A percentile compares a stretch with the other conserved stretches of the same genome.
Conservation (phyloP, 2,113 vertebrate genomes). For the Myotis davidii region DNA sequence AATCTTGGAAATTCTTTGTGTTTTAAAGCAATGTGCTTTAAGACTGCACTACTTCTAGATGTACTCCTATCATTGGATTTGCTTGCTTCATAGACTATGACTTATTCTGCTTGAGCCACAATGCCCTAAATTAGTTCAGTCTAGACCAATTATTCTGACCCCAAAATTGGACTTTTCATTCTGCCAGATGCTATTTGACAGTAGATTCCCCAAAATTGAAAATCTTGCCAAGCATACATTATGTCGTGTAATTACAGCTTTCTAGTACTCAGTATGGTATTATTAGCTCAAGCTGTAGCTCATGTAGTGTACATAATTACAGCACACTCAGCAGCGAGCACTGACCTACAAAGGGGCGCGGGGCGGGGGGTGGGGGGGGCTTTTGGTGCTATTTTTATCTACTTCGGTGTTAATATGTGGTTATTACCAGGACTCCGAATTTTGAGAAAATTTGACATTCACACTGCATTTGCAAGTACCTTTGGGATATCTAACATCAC, state of each 20-base stretch:
- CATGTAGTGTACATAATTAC: slow-evolving; percentile 83
- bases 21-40: slow-evolving; percentile 32
- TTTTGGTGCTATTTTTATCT: slow-evolving; percentile 77
- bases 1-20: slow-evolving; percentile 14
- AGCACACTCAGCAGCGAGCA: slow-evolving; percentile 71
- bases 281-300: slow-evolving; percentile 84
- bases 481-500: slow-evolving; percentile 2
- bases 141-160: slow-evolving; percentile 57
- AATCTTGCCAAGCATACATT: slow-evolving; percentile 78
- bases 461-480: slow-evolving; percentile 35
- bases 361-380: background rate
- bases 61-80: background rate
- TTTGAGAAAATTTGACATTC: slow-evolving; percentile 70
- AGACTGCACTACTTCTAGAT: background rate
- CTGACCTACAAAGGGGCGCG: slow-evolving; percentile 79
- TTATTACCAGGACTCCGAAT: slow-evolving; percentile 46
- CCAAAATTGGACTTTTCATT: slow-evolving; percentile 44
- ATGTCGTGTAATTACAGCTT: slow-evolving; percentile 84
- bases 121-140: slow-evolving; percentile 18
- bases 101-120: slow-evolving; percentile 38
- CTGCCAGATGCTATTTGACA: slow-evolving; percentile 64
- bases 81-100: background rate
- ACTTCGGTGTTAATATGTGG: slow-evolving; percentile 36
- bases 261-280: slow-evolving; percentile 78
- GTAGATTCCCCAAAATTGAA: slow-evolving; percentile 52